Base-by-base conservation (phyloP, 2,888 invertebrate genomes). In the Philhelius pedissequus region DNA sequence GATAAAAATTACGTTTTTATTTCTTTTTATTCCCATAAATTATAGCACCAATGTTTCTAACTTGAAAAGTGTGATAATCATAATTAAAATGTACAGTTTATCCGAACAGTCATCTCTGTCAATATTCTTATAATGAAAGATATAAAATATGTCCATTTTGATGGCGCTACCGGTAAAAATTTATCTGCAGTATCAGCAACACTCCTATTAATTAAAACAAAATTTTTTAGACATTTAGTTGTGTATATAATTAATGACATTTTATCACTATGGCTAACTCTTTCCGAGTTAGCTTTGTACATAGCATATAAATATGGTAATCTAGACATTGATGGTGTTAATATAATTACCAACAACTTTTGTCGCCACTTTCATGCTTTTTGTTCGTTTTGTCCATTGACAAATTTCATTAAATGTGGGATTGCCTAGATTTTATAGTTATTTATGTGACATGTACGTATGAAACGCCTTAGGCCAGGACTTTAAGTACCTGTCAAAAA, bases 401-500 rank as follows among this genome's bases (percentile, higher is more conserved):
- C n/a, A n/a, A n/a, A n/a, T n/a, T n/a, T n/a, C 0, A 15, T 40
- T 11, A 4, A 15, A 22, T 25, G n/a, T n/a, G n/a, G n/a, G n/a
- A n/a, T n/a, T n/a, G n/a, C n/a, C n/a, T n/a, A n/a, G n/a, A n/a
- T n/a, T n/a, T n/a, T n/a, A n/a, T n/a, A n/a, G n/a, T n/a, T n/a
- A n/a, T n/a, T n/a, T n/a, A n/a, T n/a, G n/a, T n/a, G n/a, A n/a
- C n/a, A n/a, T n/a, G n/a, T n/a, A n/a, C n/a, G n/a, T n/a, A n/a
- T n/a, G n/a, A n/a, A n/a, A n/a, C 43, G 60, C 60, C 40, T 18
- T 0, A 11, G 40, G 60, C 60, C 60, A 60, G 60, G 60, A 60
- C 60, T 40, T 15, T n/a, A 22, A 27, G 40, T 40, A 6, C n/a
- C n/a, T n/a, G n/a, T 38, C 40, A 40, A 60, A 27, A 9, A 52